Percentiles rank a stretch among this genome's conserved stretches.
Evolutionary conservation across 2,888 invertebrate genomes (phyloP).

Genomic region (Patella pellucida): DNA sequence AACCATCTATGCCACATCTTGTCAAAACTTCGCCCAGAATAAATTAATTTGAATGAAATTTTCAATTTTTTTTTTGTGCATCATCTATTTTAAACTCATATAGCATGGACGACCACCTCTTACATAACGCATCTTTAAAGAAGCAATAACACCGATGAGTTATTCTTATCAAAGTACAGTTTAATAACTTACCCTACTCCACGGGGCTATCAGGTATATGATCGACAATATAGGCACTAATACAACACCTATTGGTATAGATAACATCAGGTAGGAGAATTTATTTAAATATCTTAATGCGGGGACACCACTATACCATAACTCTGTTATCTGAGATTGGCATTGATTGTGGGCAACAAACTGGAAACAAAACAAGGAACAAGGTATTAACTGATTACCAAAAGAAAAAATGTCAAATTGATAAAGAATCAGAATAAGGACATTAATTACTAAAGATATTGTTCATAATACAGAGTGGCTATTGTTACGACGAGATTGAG

Average conservation of each 20-base stretch:
- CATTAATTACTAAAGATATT: not conserved
- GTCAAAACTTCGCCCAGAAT: too few relatives aligned
- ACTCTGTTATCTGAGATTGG: constrained; percentile 55
- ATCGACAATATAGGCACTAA: constrained; percentile 52
- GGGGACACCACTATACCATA: constrained; percentile 53
- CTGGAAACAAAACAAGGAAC: constrained; percentile 37
- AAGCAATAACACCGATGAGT: too few relatives aligned
- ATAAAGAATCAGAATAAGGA: not conserved
- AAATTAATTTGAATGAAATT: too few relatives aligned
- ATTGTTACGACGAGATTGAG: too few relatives aligned
- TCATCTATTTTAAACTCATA: too few relatives aligned
- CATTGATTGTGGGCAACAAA: constrained; percentile 66
- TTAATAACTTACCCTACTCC: constrained; percentile 44
- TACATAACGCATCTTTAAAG: too few relatives aligned
- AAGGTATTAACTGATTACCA: not conserved
- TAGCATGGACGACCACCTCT: too few relatives aligned
- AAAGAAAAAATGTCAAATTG: too few relatives aligned
- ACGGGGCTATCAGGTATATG: constrained; percentile 52
- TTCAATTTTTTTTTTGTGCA: too few relatives aligned
- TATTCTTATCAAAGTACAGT: too few relatives aligned
- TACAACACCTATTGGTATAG: constrained; percentile 49
- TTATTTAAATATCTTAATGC: constrained; percentile 48
- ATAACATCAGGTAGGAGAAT: constrained; percentile 46
- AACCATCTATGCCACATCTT: too few relatives aligned
- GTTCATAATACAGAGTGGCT: too few relatives aligned